Percentiles rank a stretch among this genome's conserved stretches.
phyloP scores from a whole-genome alignment of 1,140 invertebrate genomes.

The Dinoponera quadriceps region DNA sequence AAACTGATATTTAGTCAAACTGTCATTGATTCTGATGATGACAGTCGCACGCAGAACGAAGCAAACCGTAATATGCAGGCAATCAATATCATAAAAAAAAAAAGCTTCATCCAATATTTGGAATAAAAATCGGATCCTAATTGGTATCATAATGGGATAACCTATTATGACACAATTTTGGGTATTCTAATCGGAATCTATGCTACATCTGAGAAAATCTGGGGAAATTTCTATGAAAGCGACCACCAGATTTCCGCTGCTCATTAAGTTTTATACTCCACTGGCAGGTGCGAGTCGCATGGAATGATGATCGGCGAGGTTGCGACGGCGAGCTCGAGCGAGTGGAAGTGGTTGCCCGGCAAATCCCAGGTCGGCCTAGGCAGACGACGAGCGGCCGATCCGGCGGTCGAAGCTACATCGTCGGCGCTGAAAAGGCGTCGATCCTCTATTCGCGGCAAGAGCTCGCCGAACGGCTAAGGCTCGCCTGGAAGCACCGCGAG shows the following conservation, averaged over 20 bases:
- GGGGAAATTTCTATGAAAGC: no score
- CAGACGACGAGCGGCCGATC: slow-evolving; percentile 67
- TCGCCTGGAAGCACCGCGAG: slow-evolving; percentile 86
- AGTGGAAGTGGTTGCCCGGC: slow-evolving; percentile 81
- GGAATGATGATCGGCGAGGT: slow-evolving; percentile 73
- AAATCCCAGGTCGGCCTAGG: slow-evolving; percentile 79
- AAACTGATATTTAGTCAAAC: no score
- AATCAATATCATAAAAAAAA: no score
- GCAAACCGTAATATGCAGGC: no score
- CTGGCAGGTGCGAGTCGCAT: slow-evolving; percentile 79
- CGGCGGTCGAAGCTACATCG: slow-evolving; percentile 21
- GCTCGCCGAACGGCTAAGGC: slow-evolving; percentile 84
- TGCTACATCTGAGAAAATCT: no score
- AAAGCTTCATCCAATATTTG: no score
- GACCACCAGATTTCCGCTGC: not conserved
- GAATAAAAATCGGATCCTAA: no score
- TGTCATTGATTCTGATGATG: no score
- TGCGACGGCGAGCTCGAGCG: slow-evolving; percentile 65
- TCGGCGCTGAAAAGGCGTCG: slow-evolving; percentile 81
- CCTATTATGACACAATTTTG: no score
- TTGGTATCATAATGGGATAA: no score
- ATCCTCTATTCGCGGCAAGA: slow-evolving; percentile 86
- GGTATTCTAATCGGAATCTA: no score
- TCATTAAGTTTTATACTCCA: not conserved
- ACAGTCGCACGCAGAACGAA: no score